Evolutionary conservation across 2,113 vertebrate species (phyloP).

Genomic region (Paracyprichromis sp.): DNA sequence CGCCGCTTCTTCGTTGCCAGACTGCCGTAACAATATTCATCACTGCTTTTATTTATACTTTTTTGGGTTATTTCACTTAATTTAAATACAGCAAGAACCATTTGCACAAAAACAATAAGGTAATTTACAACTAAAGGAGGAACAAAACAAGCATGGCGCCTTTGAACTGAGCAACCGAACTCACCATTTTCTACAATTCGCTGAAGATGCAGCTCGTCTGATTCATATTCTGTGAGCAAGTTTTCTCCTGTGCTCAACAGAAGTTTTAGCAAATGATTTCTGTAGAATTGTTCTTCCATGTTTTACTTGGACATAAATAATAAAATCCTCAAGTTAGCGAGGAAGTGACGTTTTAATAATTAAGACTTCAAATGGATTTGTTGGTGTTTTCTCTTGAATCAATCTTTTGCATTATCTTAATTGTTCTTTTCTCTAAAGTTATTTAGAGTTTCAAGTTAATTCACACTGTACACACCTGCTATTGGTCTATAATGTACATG

Average conservation of each 20-base stretch:
- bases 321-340: accelerated
- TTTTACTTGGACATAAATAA: neutral
- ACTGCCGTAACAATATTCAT: neutral
- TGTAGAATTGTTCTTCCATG: neutral
- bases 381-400: neutral
- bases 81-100: neutral
- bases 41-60: neutral
- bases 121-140: neutral
- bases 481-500: neutral
- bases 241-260: neutral
- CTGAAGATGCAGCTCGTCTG: neutral
- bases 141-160: neutral
- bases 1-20: neutral
- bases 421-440: neutral
- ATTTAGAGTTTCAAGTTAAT: neutral
- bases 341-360: accelerated
- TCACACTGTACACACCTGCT: neutral
- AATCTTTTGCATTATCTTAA: neutral
- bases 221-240: neutral
- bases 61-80: neutral
- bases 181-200: neutral
- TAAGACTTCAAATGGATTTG: neutral
- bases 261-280: neutral
- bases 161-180: neutral
- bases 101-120: neutral